These are phyloP conservation scores for Epiblema foenella DNA, from an alignment of 2,888 invertebrate genomes.

Conservation along the genomic window DNA sequence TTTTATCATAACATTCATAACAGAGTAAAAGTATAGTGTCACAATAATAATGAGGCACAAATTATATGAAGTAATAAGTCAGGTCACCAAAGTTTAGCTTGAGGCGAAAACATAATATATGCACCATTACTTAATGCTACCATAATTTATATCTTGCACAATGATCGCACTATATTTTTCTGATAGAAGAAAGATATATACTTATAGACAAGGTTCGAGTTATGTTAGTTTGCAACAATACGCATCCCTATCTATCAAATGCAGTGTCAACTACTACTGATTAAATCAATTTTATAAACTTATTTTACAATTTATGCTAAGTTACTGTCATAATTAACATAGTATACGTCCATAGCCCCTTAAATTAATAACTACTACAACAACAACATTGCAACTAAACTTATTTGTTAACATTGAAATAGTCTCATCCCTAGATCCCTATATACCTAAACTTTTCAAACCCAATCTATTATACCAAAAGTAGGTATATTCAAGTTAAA, in stretches of 20 bases:
- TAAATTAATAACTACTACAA: conserved; percentile 34
- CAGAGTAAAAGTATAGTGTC: conserved; percentile 15
- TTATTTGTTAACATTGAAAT: conserved; percentile 37
- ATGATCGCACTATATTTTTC: neutral
- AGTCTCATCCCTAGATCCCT: conserved; percentile 40
- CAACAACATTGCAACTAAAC: conserved; percentile 43
- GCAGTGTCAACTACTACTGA: neutral
- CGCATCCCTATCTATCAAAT: neutral
- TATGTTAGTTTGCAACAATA: neutral
- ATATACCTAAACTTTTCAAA: conserved; percentile 47
- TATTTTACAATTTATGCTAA: conserved; percentile 6
- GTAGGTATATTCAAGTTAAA: neutral
- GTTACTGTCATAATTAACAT: conserved; percentile 32
- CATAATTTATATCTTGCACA: neutral
- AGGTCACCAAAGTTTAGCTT: neutral
- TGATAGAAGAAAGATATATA: neutral
- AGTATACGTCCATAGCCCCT: conserved; percentile 28
- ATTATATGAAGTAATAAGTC: neutral
- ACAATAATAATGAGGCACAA: conserved; percentile 21
- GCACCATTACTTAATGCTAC: conserved; percentile 9
- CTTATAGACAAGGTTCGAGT: neutral
- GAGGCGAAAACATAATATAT: neutral
- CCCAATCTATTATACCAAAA: neutral
- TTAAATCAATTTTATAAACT: neutral
- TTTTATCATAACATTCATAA: conserved; percentile 24